Evolutionary conservation across 2,888 invertebrate genomes (phyloP), one percentile per base, ranked within the genome.

Genomic region (Tuberolachnus salignus): DNA sequence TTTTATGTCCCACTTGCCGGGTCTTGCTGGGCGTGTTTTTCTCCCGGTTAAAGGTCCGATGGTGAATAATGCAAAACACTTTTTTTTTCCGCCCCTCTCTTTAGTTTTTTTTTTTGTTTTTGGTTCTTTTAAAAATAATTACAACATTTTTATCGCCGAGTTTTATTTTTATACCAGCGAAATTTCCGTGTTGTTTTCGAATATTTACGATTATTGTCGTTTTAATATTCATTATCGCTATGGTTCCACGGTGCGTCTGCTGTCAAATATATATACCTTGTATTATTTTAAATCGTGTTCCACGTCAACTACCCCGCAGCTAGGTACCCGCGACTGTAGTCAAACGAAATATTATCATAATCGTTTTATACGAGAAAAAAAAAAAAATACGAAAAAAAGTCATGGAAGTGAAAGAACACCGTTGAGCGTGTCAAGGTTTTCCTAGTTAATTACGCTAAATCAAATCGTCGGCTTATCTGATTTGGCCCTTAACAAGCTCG

Each of bases 11-110:
- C 55, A 42, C 63, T 74, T n/a, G 42, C 42, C n/a, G 42, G 63
- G n/a, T 34, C n/a, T n/a, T n/a, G 8, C 21, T 8, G 74, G 74
- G 74, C 64, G 74, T 74, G 63, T 73, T 63, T 73, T 16, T n/a
- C n/a, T n/a, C 63, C 61, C 61, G 61, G 64, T n/a, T 64, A 64
- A 73, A 73, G 21, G 61, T 73, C 42, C 23, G 14, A 64, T 19
- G 21, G 34, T 34, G 49, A 72, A 61, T 73, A 49, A 73, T n/a
- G 63, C 51, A 42, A 53, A 64, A 73, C 49, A 57, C 55, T 46
- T 57, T 57, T 44, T 44, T 21, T n/a, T 23, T 21, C 42, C 21
- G 10, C 51, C 26, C n/a, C 11, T 26, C 11, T 16, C n/a, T 14
- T 51, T 69, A n/a, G 3, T 21, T 53, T 13, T 19, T 67, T 57